Evolutionary conservation across 2,888 invertebrate genomes (phyloP).

Genomic region (Lepidochitona cinerea): DNA sequence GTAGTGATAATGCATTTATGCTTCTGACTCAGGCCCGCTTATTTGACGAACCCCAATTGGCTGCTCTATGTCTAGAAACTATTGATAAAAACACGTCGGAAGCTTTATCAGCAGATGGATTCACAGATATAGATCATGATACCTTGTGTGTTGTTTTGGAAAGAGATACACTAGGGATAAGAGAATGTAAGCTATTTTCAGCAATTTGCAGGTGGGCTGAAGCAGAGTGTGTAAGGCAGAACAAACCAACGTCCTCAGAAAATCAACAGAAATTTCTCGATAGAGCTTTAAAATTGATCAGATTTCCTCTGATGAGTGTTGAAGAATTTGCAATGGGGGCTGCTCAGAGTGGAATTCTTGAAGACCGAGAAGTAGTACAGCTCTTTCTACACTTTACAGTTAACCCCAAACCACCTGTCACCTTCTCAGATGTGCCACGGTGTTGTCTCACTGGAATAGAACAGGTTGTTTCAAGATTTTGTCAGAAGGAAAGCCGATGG

Average conservation of each 20-base stretch:
- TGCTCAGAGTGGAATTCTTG: slow-evolving; percentile 79
- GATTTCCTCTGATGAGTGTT: slow-evolving; percentile 88
- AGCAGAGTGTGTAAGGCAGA: slow-evolving; percentile 79
- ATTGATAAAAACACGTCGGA: slow-evolving; percentile 88
- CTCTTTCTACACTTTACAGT: slow-evolving; percentile 74
- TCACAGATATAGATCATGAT: slow-evolving; percentile 85
- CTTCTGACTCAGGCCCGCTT: slow-evolving; percentile 82
- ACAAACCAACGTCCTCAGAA: slow-evolving; percentile 78
- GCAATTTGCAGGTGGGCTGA: slow-evolving; percentile 69
- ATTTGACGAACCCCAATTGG: slow-evolving; percentile 87
- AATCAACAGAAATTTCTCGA: slow-evolving; percentile 82
- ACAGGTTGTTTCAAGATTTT: slow-evolving; percentile 81
- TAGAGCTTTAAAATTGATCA: slow-evolving; percentile 80
- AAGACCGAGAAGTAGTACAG: slow-evolving; percentile 82
- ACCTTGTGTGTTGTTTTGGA: slow-evolving; percentile 83
- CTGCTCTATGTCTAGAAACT: slow-evolving; percentile 84
- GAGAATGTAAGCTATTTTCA: slow-evolving; percentile 84
- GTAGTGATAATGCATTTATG: slow-evolving; percentile 87
- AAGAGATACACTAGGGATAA: slow-evolving; percentile 83
- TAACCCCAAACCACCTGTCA: slow-evolving; percentile 83
- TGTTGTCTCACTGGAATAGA: slow-evolving; percentile 87
- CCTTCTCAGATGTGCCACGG: slow-evolving; percentile 80
- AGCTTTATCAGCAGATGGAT: slow-evolving; percentile 83
- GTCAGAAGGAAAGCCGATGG: slow-evolving; percentile 85
- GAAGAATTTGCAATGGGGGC: slow-evolving; percentile 84